phyloP scores from a whole-genome alignment of 2,888 invertebrate genomes.

The Gymnocheta viridis region DNA sequence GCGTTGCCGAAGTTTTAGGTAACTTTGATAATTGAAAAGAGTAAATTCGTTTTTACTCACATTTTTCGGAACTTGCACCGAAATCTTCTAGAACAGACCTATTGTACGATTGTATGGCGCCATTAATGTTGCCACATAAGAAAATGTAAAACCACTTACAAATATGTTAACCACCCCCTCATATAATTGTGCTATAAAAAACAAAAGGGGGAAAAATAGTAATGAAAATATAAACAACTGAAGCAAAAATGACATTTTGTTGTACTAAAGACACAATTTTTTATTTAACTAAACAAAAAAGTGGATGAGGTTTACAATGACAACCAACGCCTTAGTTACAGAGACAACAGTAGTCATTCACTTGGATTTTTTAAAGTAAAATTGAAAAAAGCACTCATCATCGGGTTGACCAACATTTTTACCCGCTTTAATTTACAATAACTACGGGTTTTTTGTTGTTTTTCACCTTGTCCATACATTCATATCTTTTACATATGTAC shows the following conservation, averaged over 20 bases:
- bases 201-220: not conserved
- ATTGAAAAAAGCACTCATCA: not conserved
- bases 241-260: conserved; percentile 29
- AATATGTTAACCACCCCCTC: not conserved
- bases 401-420: conserved; percentile 38
- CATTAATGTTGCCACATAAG: conserved; percentile 8
- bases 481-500: too few relatives aligned
- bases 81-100: too few relatives aligned
- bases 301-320: conserved; percentile 1
- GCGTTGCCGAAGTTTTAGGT: too few relatives aligned
- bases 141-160: not conserved
- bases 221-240: conserved; percentile 9
- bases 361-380: not conserved
- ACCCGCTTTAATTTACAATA: not conserved
- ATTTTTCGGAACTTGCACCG: too few relatives aligned
- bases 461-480: not conserved
- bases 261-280: conserved; percentile 62
- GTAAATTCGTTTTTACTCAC: too few relatives aligned
- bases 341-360: not conserved
- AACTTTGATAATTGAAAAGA: too few relatives aligned
- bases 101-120: too few relatives aligned
- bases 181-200: not conserved
- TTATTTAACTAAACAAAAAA: not conserved
- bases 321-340: conserved; percentile 55
- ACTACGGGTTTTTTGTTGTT: not conserved